These are phyloP conservation scores for Sander lucioperca DNA, from an alignment of 2,113 vertebrate species.

Conservation along the genomic window DNA sequence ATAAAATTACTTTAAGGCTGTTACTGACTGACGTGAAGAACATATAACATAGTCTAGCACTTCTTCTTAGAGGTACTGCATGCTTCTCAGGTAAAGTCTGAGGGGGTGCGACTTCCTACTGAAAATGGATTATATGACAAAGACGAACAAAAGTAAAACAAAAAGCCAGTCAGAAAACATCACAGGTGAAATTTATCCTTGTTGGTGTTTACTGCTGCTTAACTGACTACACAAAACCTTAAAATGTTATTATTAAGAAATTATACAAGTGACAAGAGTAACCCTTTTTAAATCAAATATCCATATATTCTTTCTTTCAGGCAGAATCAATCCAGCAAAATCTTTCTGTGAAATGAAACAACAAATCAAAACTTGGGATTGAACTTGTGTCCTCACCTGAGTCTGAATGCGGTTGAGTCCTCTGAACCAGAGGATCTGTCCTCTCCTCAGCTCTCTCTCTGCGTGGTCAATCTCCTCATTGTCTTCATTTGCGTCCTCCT, in stretches of 20 bases:
- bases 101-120: background rate
- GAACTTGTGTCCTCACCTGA: constrained; percentile 86
- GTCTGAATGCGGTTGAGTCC: constrained; percentile 99
- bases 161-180: constrained; percentile 20
- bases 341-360: constrained; percentile 1
- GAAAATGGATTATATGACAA: constrained; percentile 22
- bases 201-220: background rate
- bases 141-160: constrained; percentile 18
- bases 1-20: constrained; percentile 54
- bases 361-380: background rate
- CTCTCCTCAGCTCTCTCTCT: constrained; percentile 95
- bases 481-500: constrained; percentile 96
- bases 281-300: background rate
- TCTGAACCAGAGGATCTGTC: constrained; percentile 99
- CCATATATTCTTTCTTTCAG: background rate
- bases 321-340: background rate
- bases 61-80: background rate
- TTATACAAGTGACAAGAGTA: background rate
- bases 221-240: background rate
- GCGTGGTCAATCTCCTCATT: constrained; percentile 98
- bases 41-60: constrained; percentile 12
- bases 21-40: constrained; percentile 35
- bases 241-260: background rate
- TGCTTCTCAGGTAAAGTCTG: background rate
- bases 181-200: background rate